Conservation (phyloP, 2,797 vertebrate genomes). For the Tragopan temminckii region DNA sequence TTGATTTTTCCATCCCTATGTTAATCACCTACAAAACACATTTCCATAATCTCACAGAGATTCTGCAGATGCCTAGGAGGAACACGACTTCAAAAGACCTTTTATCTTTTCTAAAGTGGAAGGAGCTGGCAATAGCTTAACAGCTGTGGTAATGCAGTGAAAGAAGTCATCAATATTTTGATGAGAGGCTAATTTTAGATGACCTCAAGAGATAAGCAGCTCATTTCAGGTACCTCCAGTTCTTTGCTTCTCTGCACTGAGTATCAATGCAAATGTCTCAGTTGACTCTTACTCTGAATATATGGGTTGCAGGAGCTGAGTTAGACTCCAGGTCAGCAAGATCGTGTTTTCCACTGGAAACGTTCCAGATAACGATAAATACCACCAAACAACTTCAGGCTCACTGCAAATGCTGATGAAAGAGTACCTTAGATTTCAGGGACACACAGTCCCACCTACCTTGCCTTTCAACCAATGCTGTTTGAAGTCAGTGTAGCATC, state of each 20-base stretch:
- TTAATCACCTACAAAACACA: neutral
- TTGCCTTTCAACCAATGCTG: neutral
- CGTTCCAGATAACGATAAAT: conserved; percentile 55
- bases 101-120: neutral
- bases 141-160: neutral
- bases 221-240: conserved; percentile 36
- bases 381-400: conserved; percentile 32
- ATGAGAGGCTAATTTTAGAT: neutral
- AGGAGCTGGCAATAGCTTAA: neutral
- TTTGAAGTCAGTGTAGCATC: neutral
- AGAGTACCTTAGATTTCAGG: conserved; percentile 14
- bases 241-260: conserved; percentile 41
- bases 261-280: conserved; percentile 18
- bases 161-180: neutral
- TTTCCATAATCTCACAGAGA: neutral
- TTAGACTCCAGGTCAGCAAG: conserved; percentile 59
- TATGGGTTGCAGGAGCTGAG: conserved; percentile 19
- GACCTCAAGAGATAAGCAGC: conserved; percentile 36
- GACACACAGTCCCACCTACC: neutral
- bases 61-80: neutral
- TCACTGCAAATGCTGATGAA: conserved; percentile 1
- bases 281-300: conserved; percentile 17
- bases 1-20: neutral
- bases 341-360: conserved; percentile 60
- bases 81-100: neutral